Evolutionary conservation across 2,888 invertebrate genomes (phyloP).

Genomic region (Lithophane semibrunnea): DNA sequence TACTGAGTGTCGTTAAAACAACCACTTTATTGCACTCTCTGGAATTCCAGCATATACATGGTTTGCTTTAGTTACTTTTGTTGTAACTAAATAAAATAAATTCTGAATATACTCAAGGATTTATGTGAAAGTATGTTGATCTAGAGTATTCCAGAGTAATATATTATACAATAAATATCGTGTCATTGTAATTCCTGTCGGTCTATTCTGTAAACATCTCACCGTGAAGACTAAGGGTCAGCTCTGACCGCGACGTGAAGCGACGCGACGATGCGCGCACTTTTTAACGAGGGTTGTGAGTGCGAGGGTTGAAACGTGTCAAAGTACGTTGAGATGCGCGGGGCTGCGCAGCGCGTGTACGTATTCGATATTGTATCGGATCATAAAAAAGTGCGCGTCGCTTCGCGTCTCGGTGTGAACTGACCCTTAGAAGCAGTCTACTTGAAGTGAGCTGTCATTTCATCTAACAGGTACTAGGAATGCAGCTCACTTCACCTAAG

Average conservation of each 20-base stretch:
- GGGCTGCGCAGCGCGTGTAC: too few species aligned
- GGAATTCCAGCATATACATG: not conserved
- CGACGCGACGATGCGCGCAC: too few species aligned
- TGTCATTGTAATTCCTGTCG: not conserved
- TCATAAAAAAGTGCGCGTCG: too few species aligned
- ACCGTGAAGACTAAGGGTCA: too few species aligned
- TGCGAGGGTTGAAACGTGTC: too few species aligned
- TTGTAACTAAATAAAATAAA: not conserved
- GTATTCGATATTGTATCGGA: too few species aligned
- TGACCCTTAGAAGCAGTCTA: too few species aligned
- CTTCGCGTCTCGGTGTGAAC: too few species aligned
- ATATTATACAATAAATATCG: too few species aligned
- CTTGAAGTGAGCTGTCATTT: not conserved
- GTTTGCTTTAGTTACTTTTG: not conserved
- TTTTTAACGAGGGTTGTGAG: too few species aligned
- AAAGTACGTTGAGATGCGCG: too few species aligned
- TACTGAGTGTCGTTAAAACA: conserved; percentile 31
- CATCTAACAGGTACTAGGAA: not conserved
- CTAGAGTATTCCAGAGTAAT: not conserved
- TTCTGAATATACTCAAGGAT: not conserved
- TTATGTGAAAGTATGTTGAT: not conserved
- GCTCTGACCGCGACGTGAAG: too few species aligned
- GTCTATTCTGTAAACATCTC: not conserved
- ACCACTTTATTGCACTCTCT: conserved; percentile 38
- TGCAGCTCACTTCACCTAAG: not conserved